Base-by-base conservation (phyloP, 2,888 invertebrate species). In the Caradrina kadenii region DNA sequence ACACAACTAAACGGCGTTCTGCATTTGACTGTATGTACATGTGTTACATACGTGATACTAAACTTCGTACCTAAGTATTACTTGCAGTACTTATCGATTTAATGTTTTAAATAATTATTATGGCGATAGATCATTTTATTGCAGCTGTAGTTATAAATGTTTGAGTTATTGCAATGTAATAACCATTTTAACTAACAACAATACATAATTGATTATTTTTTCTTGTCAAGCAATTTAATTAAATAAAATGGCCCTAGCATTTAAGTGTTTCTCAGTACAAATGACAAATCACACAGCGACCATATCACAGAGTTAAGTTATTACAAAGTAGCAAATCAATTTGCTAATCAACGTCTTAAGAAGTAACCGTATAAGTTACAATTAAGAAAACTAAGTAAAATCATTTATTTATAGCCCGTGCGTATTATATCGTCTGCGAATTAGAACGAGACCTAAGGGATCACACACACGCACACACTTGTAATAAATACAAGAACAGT, bases 1-100 rank as follows among this genome's bases (percentile, higher is more conserved):
- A 90, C 93, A 86, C 83, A 69, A 83, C 82, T 79, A 82, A 84
- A 86, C 85, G 81, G 85, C 87, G 90, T 89, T 89, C 88, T 87
- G 83, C 78, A 82, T 88, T 86, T 79, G 73, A 73, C 86, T 82
- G 83, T 63, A 67, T 68, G 45, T 67, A 68, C 78, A 68, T 76
- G 67, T 68, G 31, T 67, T 69, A 68, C 76, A 68, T 76, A 39
- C 55, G 48, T 81, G 60, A 55, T 60, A 78, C 63, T 67, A 42
- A 69, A 75, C 66, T 72, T 45, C 50, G 48, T n/a, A n/a, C n/a
- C n/a, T n/a, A n/a, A n/a, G n/a, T 64, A 64, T 64, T 64, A 76
- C 48, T 68, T 52, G 21, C 17, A 26, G 35, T 49, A 55, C 22
- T 35, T 52, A 60, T 63, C 42, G 50, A 67, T 63, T 55, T 60